Base-by-base conservation (phyloP, 2,113 vertebrate genomes). In the Vidua chalybeata region DNA sequence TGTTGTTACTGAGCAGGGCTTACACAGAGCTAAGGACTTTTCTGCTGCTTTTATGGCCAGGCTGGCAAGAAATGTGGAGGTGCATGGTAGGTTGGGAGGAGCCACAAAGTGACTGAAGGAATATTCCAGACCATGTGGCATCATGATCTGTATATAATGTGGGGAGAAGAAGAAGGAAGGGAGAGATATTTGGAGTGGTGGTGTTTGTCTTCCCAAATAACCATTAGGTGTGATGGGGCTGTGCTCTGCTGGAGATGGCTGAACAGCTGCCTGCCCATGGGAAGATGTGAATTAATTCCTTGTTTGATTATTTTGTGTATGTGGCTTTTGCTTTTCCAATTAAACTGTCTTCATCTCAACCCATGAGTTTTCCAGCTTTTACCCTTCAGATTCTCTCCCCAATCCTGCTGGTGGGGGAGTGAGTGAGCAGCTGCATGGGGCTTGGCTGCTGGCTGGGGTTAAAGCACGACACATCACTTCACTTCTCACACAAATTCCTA, bases 341-440 rank as follows among this genome's bases (percentile, higher is more conserved):
- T 27, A 45, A 43, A 61, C 24, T 27, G 2, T 8, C 14, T 37
- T 61, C 13, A 45, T 45, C 11, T 37, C 31, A 68, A 27, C 9
- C 33, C 18, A 33, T 0, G 0, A 19, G 5, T 61, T 45, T 52
- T 77, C 27, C 14, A 5, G 6, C 7, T 77, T 61, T 45, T 19
- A 52, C 22, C 37, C 23, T 37, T 22, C 22, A 0, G 0, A 2
- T 77, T 77, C 21, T 68, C 37, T 45, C 22, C 27, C 11, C 27
- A 45, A 45, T 27, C 14, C 31, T 31, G 11, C 11, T 37, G 27
- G 11, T 27, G 20, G 22, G 20, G 21, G 9, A 37, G 11, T 14
- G 21, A 43, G 16, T 1, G 7, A 59, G 37, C 3, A 11, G 31
- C 37, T 76, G 17, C 0, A 0, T 18, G 33, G 27, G 33, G 22